Conservation (phyloP, 2,888 invertebrate species). For the Agrilus cyanescens region DNA sequence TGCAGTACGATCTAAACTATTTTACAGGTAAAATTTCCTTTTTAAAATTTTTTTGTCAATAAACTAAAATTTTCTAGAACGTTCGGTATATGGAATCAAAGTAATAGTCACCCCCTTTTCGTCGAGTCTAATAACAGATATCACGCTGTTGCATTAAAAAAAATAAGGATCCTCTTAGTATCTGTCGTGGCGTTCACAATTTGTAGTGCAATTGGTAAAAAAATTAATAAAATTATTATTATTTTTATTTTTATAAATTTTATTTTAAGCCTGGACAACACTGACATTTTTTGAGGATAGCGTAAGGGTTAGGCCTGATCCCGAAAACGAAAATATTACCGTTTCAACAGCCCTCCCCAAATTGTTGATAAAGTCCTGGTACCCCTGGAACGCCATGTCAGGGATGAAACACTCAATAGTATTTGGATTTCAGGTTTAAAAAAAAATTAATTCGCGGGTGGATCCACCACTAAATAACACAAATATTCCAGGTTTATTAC, state of each 20-base stretch:
- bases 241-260: conserved; percentile 1
- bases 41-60: conserved; percentile 5
- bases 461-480: neutral
- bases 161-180: conserved; percentile 62
- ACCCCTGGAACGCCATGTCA: conserved; percentile 63
- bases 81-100: conserved; percentile 72
- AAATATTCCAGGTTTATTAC: conserved; percentile 30
- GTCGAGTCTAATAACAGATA: conserved; percentile 64
- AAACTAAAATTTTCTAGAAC: conserved; percentile 39
- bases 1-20: conserved; percentile 57
- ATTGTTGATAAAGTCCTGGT: conserved; percentile 63
- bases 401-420: conserved; percentile 56
- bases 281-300: conserved; percentile 74
- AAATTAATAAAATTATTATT: neutral
- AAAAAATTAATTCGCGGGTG: neutral
- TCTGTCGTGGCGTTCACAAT: conserved; percentile 51
- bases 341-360: conserved; percentile 57
- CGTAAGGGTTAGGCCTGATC: conserved; percentile 51
- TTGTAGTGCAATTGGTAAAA: conserved; percentile 44
- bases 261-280: conserved; percentile 54
- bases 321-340: conserved; percentile 58
- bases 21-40: conserved; percentile 48
- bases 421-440: conserved; percentile 53
- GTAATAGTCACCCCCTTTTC: conserved; percentile 73
- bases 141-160: conserved; percentile 59